phyloP scores from a whole-genome alignment of 2,797 vertebrate species.

The Geranospiza caerulescens region DNA sequence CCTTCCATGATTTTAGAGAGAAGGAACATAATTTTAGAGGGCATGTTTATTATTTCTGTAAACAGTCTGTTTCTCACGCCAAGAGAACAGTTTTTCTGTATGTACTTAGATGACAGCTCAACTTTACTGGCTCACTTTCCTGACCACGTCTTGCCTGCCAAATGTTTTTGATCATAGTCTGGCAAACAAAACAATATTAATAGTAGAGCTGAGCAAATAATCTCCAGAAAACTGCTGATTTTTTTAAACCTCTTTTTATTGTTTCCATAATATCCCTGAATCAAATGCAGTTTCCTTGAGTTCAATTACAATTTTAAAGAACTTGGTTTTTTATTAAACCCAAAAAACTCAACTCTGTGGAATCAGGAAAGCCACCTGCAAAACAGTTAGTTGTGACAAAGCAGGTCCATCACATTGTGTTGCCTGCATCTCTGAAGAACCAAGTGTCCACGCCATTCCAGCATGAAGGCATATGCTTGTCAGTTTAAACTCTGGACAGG shows the following conservation, averaged over 20 bases:
- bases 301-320: not conserved
- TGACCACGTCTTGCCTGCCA: constrained; percentile 17
- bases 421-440: not conserved
- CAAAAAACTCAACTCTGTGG: not conserved
- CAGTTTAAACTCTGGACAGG: not conserved
- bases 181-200: constrained; percentile 48
- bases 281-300: not conserved
- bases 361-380: not conserved
- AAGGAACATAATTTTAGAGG: constrained; percentile 35
- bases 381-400: not conserved
- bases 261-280: not conserved
- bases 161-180: constrained; percentile 64
- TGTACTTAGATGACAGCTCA: constrained; percentile 46
- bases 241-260: constrained; percentile 2
- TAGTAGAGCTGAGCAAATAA: constrained; percentile 36
- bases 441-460: not conserved
- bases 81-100: constrained; percentile 5
- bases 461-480: not conserved
- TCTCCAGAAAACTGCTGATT: constrained; percentile 14
- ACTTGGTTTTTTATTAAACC: not conserved
- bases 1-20: constrained; percentile 18
- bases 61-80: constrained; percentile 44
- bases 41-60: constrained; percentile 59
- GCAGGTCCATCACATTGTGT: not conserved
- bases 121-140: constrained; percentile 42